These are phyloP conservation scores for Trichoplusia ni DNA, from an alignment of 1,140 invertebrate genomes.

Conservation along the genomic window DNA sequence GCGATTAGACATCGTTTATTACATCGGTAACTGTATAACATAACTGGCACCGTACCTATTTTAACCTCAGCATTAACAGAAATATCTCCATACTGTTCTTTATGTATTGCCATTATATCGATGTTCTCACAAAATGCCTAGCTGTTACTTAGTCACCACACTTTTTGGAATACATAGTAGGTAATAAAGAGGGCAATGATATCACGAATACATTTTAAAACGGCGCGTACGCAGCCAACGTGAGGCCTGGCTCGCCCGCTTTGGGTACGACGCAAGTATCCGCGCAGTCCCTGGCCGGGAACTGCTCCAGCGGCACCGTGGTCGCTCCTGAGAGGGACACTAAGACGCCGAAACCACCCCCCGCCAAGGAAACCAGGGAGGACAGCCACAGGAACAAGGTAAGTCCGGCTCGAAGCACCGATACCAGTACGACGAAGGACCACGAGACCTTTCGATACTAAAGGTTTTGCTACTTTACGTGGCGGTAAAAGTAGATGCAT, in stretches of 20 bases:
- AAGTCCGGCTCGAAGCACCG: constrained; percentile 37
- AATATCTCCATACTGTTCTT: not conserved
- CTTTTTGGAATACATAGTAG: not conserved
- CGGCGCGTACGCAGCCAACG: constrained; percentile 50
- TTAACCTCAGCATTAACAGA: constrained; percentile 2
- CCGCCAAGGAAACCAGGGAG: constrained; percentile 41
- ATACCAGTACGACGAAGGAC: not conserved
- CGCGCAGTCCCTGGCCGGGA: constrained; percentile 49
- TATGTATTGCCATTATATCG: too few species aligned
- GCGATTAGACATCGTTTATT: constrained; percentile 24
- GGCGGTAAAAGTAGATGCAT: not conserved
- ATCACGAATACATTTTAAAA: constrained; percentile 16
- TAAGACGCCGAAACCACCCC: constrained; percentile 36
- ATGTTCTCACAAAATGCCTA: too few species aligned
- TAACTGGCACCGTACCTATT: constrained; percentile 5
- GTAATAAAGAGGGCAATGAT: not conserved
- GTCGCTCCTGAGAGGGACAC: constrained; percentile 43
- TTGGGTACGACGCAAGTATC: constrained; percentile 41
- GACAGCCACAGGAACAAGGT: constrained; percentile 38
- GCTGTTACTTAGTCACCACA: constrained; percentile 11
- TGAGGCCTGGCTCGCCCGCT: constrained; percentile 61
- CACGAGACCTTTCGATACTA: constrained; percentile 5
- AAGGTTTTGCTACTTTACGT: constrained; percentile 7
- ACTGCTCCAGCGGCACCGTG: constrained; percentile 36
- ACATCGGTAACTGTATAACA: constrained; percentile 14